These are phyloP conservation scores for Pyralis farinalis DNA, from an alignment of 2,888 invertebrate genomes.

Conservation along the genomic window DNA sequence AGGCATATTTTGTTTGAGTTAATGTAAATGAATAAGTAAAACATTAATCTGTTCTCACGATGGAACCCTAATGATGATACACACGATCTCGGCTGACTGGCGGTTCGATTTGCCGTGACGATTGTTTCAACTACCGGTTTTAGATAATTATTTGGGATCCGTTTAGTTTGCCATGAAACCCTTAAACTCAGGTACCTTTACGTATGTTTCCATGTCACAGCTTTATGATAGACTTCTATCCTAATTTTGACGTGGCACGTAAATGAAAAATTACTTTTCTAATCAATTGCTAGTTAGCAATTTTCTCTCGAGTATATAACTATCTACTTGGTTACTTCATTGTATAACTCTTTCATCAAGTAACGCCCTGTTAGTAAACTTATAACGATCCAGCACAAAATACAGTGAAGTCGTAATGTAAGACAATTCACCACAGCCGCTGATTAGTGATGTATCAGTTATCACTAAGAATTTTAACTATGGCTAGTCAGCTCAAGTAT, in stretches of 20 bases:
- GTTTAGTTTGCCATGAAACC: constrained; percentile 9
- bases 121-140: constrained; percentile 69
- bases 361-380: no score
- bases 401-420: no score
- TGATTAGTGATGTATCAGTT: no score
- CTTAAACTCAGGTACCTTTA: no score
- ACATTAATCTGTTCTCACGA: constrained; percentile 7
- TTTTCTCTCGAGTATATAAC: neutral
- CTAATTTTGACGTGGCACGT: neutral
- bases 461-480: no score
- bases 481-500: no score
- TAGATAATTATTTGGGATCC: constrained; percentile 53
- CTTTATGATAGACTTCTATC: no score
- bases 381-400: no score
- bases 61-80: constrained; percentile 13
- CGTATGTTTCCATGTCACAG: no score
- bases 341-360: neutral
- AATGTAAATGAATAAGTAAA: constrained; percentile 2
- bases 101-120: constrained; percentile 57
- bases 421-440: no score
- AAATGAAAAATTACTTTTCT: neutral
- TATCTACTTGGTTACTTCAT: neutral
- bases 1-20: no score
- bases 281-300: neutral
- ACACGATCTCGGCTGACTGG: constrained; percentile 25